A percentile compares a stretch with the other conserved stretches of the same genome.
Conservation (phyloP, 2,888 invertebrate species). For the Aphelenchoides bicaudatus region DNA sequence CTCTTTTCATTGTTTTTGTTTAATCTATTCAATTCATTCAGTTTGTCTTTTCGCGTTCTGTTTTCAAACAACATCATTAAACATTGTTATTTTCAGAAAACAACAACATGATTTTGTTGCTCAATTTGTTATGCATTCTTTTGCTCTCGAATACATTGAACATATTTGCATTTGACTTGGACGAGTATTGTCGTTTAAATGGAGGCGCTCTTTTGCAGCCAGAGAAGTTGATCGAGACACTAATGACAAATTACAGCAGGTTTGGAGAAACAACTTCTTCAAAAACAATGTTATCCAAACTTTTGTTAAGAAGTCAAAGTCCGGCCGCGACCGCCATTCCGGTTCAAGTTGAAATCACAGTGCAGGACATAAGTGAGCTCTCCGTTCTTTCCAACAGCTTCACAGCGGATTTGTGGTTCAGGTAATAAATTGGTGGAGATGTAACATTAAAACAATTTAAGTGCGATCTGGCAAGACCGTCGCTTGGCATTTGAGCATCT, state of each 20-base stretch:
- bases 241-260: slow-evolving; percentile 12
- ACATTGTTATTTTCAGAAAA: no score
- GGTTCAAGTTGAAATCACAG: slow-evolving; percentile 53
- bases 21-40: no score
- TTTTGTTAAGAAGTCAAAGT: slow-evolving; percentile 19
- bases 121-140: not conserved
- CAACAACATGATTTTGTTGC: no score
- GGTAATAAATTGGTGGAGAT: no score
- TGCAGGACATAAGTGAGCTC: slow-evolving; percentile 55
- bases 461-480: slow-evolving; percentile 54
- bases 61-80: no score
- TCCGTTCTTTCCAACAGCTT: slow-evolving; percentile 55
- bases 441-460: slow-evolving; percentile 18
- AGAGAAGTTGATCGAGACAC: not conserved
- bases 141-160: not conserved
- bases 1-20: no score
- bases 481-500: slow-evolving; percentile 49
- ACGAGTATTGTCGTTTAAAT: not conserved
- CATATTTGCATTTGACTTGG: slow-evolving; percentile 1
- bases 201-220: not conserved
- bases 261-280: no score
- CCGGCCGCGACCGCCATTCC: slow-evolving; percentile 42
- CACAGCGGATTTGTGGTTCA: slow-evolving; percentile 58
- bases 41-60: no score
- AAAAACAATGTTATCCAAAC: slow-evolving; percentile 14